These are phyloP conservation scores for Sebastes dallii DNA, from an alignment of 2,797 vertebrate genomes.

Conservation along the genomic window DNA sequence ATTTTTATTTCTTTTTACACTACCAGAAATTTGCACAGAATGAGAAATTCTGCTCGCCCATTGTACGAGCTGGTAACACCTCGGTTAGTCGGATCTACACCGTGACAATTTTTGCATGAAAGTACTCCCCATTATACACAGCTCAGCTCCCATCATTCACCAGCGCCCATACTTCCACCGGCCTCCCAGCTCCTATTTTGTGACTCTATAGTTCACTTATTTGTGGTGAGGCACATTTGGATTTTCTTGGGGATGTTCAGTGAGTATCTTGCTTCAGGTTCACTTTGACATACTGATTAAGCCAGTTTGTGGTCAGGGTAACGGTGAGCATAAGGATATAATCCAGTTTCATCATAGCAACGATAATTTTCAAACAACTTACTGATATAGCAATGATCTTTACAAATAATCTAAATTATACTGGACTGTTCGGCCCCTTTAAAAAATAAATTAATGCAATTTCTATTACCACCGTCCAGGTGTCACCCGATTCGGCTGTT, in stretches of 20 bases:
- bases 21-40: slow-evolving; percentile 15
- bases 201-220: slow-evolving; percentile 6
- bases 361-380: background rate
- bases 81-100: background rate
- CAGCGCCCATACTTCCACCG: background rate
- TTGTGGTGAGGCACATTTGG: slow-evolving; percentile 7
- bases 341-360: rapidly evolving
- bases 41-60: slow-evolving; percentile 1
- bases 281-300: background rate
- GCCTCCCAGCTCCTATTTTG: slow-evolving; percentile 10
- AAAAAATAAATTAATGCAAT: too few species aligned
- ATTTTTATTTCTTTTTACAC: background rate
- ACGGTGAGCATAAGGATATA: background rate
- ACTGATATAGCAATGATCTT: background rate
- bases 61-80: slow-evolving; percentile 23
- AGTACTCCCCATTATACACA: slow-evolving; percentile 23
- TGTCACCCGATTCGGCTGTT: too few species aligned
- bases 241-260: background rate
- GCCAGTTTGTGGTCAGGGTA: background rate
- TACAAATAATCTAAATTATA: background rate
- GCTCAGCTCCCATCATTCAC: slow-evolving; percentile 20
- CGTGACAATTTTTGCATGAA: slow-evolving; percentile 22
- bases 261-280: background rate
- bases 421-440: background rate
- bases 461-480: too few species aligned